Base-by-base conservation (phyloP, 2,113 vertebrate genomes). In the Indicator maculatus region DNA sequence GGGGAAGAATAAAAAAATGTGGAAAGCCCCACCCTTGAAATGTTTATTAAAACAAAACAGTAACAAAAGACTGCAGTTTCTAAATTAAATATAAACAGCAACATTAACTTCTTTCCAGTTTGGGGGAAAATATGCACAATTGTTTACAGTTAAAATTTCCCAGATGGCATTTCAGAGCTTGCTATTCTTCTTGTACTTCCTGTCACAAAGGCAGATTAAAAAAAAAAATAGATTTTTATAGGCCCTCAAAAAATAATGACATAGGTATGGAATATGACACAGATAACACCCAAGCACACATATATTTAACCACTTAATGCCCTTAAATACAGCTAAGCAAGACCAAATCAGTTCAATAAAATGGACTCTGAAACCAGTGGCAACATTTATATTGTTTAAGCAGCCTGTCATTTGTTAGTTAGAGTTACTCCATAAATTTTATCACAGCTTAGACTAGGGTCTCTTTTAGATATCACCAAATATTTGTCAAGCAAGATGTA, bases 131-230 rank as follows among this genome's bases (percentile, higher is more conserved):
- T 50, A 82, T 64, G 56, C 45, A 44, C 64, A 89, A 73, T 45
- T 88, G 81, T 93, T 93, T 93, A 92, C 11, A 74, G 85, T 58
- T 90, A 90, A 91, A 91, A 88, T 93, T 89, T 94, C 87, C 41
- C 86, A 94, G 67, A 83, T 89, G 89, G 69, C 71, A 93, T 79
- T 94, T 91, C 89, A 94, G 65, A 90, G 70, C n/a, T 84, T 81
- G 61, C 38, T 74, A 41, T 94, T 92, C 60, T 76, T 87, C 58
- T 88, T 52, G 24, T 4, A 74, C 59, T 83, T 95, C 26, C 84
- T 89, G 56, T 74, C 53, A 88, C 33, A 80, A 44, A 52, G 20
- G 23, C 60, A 89, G 61, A 47, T 58, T 11, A 44, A 44, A 44
- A 69, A 86, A 89, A 27, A 77, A 92, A 92, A 88, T 20, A 3